A percentile compares a stretch with the other conserved stretches of the same genome.
These are phyloP conservation scores for Drosophila pectinifera DNA, from an alignment of 1,140 invertebrate genomes.

Conservation along the genomic window DNA sequence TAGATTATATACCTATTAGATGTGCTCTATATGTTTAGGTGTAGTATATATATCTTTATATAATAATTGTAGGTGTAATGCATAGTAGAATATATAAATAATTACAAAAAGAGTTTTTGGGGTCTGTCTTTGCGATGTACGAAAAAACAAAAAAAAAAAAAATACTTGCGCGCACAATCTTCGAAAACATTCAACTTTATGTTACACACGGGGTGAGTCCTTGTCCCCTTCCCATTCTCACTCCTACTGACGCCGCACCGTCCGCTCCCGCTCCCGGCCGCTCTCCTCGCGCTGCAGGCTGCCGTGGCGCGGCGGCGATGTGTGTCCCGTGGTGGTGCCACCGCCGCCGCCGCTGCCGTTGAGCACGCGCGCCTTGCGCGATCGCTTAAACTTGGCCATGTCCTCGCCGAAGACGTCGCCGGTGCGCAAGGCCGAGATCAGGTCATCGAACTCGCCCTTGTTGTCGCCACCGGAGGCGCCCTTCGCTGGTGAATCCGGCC, in stretches of 20 bases:
- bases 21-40: slow-evolving; percentile 28
- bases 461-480: slow-evolving; percentile 86
- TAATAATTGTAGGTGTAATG: slow-evolving; percentile 25
- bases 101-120: slow-evolving; percentile 53
- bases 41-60: slow-evolving; percentile 34
- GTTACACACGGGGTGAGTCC: slow-evolving; percentile 4
- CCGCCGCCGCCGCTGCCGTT: slow-evolving; percentile 86
- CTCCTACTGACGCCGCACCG: slow-evolving; percentile 72
- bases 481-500: slow-evolving; percentile 86
- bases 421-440: slow-evolving; percentile 97
- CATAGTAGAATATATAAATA: slow-evolving; percentile 53
- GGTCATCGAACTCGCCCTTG: slow-evolving; percentile 97
- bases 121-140: slow-evolving; percentile 38
- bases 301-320: slow-evolving; percentile 86
- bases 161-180: slow-evolving; percentile 44
- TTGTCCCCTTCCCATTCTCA: background rate
- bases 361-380: slow-evolving; percentile 87
- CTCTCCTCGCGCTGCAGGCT: slow-evolving; percentile 83
- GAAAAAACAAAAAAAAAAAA: slow-evolving; percentile 12
- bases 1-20: slow-evolving; percentile 42
- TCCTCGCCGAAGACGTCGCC: slow-evolving; percentile 99
- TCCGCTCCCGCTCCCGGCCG: slow-evolving; percentile 79
- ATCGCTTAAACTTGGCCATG: slow-evolving; percentile 95
- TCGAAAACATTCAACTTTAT: slow-evolving; percentile 18
- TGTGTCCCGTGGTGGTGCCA: slow-evolving; percentile 52